These are phyloP conservation scores for Parthenolecanium corni DNA, from an alignment of 2,888 invertebrate species.

Conservation along the genomic window DNA sequence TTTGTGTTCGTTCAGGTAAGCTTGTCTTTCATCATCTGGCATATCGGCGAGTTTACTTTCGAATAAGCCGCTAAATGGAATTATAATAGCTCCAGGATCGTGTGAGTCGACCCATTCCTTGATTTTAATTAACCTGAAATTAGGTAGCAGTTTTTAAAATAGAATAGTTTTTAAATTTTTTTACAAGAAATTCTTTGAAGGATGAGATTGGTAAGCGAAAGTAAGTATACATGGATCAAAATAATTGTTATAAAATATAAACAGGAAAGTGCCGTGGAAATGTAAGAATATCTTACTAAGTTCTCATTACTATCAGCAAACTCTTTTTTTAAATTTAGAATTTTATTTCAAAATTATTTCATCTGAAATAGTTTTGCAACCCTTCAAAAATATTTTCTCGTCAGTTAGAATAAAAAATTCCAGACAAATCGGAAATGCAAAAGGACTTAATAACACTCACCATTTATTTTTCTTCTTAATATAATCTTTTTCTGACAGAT, in stretches of 20 bases:
- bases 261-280: no score
- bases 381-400: no score
- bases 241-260: no score
- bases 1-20: constrained; percentile 70
- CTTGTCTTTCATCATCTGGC: constrained; percentile 61
- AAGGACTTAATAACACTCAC: constrained; percentile 43
- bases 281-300: no score
- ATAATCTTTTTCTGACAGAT: constrained; percentile 95
- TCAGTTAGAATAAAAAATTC: no score
- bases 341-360: no score
- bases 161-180: no score
- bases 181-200: not conserved
- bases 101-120: constrained; percentile 98
- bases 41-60: constrained; percentile 79
- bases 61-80: constrained; percentile 90
- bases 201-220: not conserved
- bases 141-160: no score
- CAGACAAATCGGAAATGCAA: not conserved
- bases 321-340: no score
- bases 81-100: constrained; percentile 84
- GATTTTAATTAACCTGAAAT: constrained; percentile 74
- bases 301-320: no score
- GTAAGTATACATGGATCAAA: no score
- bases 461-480: constrained; percentile 98
- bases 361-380: no score